A percentile compares a stretch with the other conserved stretches of the same genome.
phyloP scores from a whole-genome alignment of 2,113 vertebrate genomes.

The Ceratotherium simum region DNA sequence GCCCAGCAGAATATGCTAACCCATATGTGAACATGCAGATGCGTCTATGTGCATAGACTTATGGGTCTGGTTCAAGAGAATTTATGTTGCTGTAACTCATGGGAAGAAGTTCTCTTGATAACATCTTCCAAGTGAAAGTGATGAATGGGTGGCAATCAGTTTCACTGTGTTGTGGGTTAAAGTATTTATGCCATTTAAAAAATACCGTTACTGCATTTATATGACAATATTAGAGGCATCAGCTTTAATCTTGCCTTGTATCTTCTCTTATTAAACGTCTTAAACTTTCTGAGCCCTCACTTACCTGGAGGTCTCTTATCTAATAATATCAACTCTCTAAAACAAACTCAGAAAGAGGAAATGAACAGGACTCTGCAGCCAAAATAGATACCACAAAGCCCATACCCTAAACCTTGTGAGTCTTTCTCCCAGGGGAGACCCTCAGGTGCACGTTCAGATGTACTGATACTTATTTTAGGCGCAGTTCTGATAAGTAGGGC shows the following conservation, averaged over 20 bases:
- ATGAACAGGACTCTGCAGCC: not conserved
- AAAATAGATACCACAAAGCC: not conserved
- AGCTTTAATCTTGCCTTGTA: fast-evolving
- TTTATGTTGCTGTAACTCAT: fast-evolving
- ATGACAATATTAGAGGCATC: fast-evolving
- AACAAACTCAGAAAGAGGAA: slow-evolving; percentile 58
- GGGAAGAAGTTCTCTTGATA: not conserved
- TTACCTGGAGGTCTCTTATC: not conserved
- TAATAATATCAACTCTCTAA: not conserved
- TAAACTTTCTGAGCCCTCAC: fast-evolving
- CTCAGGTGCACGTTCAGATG: not conserved
- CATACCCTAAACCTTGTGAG: fast-evolving
- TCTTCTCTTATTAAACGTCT: not conserved
- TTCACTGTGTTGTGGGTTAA: not conserved
- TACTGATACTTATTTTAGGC: not conserved
- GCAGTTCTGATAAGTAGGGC: not conserved
- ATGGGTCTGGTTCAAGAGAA: fast-evolving
- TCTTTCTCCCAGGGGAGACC: slow-evolving; percentile 32
- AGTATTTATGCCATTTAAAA: not conserved
- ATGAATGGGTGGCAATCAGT: fast-evolving
- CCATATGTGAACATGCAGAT: fast-evolving
- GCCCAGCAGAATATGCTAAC: fast-evolving
- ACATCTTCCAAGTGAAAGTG: slow-evolving; percentile 43
- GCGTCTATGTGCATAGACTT: fast-evolving
- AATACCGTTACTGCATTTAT: fast-evolving